These are phyloP conservation scores for Podarcis raffonei DNA, from an alignment of 2,113 vertebrate genomes.

Conservation along the genomic window DNA sequence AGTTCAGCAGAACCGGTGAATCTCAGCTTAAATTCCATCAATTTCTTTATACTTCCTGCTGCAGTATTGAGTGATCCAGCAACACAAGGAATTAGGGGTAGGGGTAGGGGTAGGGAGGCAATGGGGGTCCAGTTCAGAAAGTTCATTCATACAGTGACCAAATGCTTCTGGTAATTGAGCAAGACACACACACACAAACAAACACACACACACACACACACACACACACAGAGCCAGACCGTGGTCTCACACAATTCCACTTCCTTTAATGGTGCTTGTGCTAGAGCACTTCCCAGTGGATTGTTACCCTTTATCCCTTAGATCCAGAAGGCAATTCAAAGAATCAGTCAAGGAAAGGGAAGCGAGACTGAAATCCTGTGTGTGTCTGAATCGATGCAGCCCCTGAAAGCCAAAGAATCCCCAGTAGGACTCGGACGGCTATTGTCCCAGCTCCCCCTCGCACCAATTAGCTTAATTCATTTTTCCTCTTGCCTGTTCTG, in stretches of 20 bases:
- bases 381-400: constrained; percentile 37
- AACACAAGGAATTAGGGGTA: not conserved
- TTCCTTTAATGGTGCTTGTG: not conserved
- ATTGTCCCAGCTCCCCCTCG: constrained; percentile 81
- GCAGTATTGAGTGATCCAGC: not conserved
- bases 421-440: constrained; percentile 77
- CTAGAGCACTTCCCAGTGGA: not conserved
- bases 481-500: constrained; percentile 59
- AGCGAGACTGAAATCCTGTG: not conserved
- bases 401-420: constrained; percentile 63
- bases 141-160: not conserved
- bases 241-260: not conserved
- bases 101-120: too few relatives aligned
- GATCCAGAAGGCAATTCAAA: not conserved
- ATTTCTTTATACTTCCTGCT: not conserved
- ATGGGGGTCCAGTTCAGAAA: not conserved
- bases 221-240: not conserved
- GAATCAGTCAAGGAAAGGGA: constrained; percentile 11
- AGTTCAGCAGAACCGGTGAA: not conserved
- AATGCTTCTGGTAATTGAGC: not conserved
- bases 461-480: constrained; percentile 86
- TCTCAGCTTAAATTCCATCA: not conserved
- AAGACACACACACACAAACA: not conserved
- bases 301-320: not conserved
- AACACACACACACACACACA: not conserved